These are phyloP conservation scores for Argyra leucocephala DNA, from an alignment of 2,888 invertebrate species.

Conservation along the genomic window DNA sequence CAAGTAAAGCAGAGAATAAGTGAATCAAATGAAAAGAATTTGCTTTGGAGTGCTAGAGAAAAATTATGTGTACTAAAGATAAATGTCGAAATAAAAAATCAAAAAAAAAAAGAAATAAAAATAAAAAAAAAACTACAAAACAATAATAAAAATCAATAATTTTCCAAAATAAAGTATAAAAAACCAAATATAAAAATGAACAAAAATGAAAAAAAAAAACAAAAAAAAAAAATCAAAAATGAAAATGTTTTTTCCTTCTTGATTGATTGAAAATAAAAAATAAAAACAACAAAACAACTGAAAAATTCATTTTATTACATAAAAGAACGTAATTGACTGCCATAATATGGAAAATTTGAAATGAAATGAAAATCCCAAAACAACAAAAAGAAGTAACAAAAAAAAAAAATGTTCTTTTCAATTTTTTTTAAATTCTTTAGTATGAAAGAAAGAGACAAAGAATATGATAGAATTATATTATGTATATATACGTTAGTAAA, in stretches of 20 bases:
- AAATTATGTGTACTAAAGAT: neutral
- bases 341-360: constrained; percentile 1
- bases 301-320: constrained; percentile 6
- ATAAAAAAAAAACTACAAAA: neutral
- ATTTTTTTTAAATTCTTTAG: no score
- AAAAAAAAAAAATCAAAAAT: neutral
- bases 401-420: no score
- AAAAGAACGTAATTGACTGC: constrained; percentile 3
- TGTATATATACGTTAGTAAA: no score
- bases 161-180: constrained; percentile 1
- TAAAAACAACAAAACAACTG: neutral
- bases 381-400: neutral
- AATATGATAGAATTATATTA: no score
- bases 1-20: neutral
- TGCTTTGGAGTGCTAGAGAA: neutral
- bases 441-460: no score
- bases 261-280: constrained; percentile 1
- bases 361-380: neutral
- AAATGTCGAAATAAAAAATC: neutral
- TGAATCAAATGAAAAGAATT: neutral
- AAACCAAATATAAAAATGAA: no score
- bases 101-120: neutral
- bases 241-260: neutral
- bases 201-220: neutral
- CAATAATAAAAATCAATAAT: neutral